phyloP scores from a whole-genome alignment of 2,888 invertebrate species.

The Lepas anatifera region DNA sequence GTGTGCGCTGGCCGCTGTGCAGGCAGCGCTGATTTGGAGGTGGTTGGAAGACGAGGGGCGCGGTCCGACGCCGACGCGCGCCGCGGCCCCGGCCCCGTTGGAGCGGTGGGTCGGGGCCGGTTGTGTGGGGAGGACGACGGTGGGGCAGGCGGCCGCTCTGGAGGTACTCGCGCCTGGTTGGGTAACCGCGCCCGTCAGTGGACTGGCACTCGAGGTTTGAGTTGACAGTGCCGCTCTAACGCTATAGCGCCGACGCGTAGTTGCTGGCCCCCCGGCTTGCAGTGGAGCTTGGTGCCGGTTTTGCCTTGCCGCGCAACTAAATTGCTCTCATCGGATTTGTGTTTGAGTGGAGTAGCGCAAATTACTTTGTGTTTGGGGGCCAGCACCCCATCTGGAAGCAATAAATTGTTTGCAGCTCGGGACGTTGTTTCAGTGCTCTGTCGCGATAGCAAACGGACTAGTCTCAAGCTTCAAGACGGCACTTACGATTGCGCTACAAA shows the following conservation, averaged over 20 bases:
- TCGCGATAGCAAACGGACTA: no score
- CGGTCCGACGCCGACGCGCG: conserved; percentile 21
- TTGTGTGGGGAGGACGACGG: conserved; percentile 29
- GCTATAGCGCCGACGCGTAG: conserved; percentile 18
- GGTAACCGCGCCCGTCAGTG: conserved; percentile 34
- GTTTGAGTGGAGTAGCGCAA: no score
- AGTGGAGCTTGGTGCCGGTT: no score
- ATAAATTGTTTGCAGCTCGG: conserved; percentile 20
- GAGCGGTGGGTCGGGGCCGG: conserved; percentile 54
- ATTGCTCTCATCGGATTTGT: no score
- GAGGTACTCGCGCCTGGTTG: conserved; percentile 55
- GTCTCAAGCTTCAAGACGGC: no score
- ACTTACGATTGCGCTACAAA: no score
- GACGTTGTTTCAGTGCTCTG: no score
- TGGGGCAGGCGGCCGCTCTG: conserved; percentile 48
- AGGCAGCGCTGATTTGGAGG: neutral
- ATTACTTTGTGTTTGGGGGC: no score
- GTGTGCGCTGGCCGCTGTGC: conserved; percentile 14
- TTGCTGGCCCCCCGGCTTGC: conserved; percentile 19
- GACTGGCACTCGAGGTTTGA: neutral
- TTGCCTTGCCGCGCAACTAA: no score
- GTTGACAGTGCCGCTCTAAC: neutral
- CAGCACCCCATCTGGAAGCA: conserved; percentile 19
- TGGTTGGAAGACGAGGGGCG: conserved; percentile 34
- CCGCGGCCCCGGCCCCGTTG: conserved; percentile 52